These are phyloP conservation scores for Phaedon cochleariae DNA, from an alignment of 2,888 invertebrate species.

Conservation along the genomic window DNA sequence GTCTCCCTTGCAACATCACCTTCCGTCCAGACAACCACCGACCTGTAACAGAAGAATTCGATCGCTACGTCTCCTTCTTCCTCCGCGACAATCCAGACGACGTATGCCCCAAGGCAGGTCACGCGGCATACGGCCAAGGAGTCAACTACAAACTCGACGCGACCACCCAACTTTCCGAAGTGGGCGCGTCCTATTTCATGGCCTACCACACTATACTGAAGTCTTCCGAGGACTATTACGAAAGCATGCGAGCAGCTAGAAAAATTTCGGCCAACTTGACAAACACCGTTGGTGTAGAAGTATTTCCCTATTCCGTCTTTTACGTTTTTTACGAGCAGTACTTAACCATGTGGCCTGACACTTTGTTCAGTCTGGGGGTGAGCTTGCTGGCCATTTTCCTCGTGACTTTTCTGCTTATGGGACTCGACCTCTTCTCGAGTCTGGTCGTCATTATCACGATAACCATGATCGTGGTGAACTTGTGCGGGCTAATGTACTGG, in stretches of 20 bases:
- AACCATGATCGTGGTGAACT: conserved; percentile 90
- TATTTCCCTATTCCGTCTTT: conserved; percentile 92
- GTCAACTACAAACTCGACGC: conserved; percentile 69
- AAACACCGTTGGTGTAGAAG: conserved; percentile 73
- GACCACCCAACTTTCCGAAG: conserved; percentile 60
- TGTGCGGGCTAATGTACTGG: conserved; percentile 96
- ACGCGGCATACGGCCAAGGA: conserved; percentile 81
- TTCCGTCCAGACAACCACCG: conserved; percentile 65
- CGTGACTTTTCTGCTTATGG: conserved; percentile 91
- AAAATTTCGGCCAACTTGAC: conserved; percentile 73
- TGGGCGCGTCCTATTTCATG: conserved; percentile 90
- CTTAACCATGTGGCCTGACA: conserved; percentile 93
- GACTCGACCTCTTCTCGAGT: conserved; percentile 91
- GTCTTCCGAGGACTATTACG: conserved; percentile 89
- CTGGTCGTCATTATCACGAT: conserved; percentile 90
- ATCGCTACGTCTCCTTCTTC: conserved; percentile 81
- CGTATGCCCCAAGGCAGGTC: conserved; percentile 82
- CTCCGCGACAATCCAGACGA: conserved; percentile 81
- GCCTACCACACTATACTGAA: conserved; percentile 93
- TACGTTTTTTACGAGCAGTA: conserved; percentile 99
- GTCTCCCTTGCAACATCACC: conserved; percentile 55
- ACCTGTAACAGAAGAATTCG: conserved; percentile 72
- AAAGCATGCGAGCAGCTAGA: conserved; percentile 84
- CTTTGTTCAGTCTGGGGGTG: conserved; percentile 84
- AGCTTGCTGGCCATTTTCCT: conserved; percentile 93